phyloP scores from a whole-genome alignment of 2,888 invertebrate species.

The Rhamnusium bicolor region DNA sequence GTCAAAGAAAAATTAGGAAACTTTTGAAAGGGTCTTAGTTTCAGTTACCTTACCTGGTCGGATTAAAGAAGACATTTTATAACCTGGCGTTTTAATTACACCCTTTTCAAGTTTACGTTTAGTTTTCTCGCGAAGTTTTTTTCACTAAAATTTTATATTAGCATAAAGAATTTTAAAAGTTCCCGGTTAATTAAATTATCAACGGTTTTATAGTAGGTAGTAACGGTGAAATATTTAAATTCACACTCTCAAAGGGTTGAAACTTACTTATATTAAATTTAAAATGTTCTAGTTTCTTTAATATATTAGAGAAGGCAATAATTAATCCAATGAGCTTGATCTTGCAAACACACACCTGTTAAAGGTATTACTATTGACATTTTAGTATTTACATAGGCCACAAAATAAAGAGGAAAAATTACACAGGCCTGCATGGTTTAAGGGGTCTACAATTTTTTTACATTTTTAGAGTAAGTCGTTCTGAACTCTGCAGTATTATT shows the following conservation, averaged over 20 bases:
- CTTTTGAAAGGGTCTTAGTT: conserved; percentile 49
- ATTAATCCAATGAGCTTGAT: background rate
- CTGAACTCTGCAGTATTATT: no score
- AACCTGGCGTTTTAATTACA: conserved; percentile 20
- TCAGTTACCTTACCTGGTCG: conserved; percentile 28
- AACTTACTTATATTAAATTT: background rate
- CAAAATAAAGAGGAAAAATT: no score
- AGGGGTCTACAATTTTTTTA: no score
- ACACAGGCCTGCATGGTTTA: no score
- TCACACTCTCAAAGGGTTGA: background rate
- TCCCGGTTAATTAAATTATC: conserved; percentile 23
- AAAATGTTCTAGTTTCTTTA: background rate
- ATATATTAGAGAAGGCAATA: background rate
- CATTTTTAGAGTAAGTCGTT: no score
- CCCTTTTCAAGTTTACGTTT: conserved; percentile 9
- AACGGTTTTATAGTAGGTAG: background rate
- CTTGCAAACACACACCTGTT: no score
- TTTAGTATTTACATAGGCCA: no score
- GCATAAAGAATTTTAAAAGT: conserved; percentile 13
- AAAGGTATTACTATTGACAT: no score
- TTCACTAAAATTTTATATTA: conserved; percentile 27
- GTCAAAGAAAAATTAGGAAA: conserved; percentile 62
- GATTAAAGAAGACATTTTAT: conserved; percentile 30
- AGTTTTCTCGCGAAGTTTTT: conserved; percentile 16
- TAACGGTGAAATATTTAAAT: conserved; percentile 6